Percentiles rank a stretch among this genome's conserved stretches.
Conservation (phyloP, 1,140 invertebrate genomes). For the Drosophila malerkotliana region DNA sequence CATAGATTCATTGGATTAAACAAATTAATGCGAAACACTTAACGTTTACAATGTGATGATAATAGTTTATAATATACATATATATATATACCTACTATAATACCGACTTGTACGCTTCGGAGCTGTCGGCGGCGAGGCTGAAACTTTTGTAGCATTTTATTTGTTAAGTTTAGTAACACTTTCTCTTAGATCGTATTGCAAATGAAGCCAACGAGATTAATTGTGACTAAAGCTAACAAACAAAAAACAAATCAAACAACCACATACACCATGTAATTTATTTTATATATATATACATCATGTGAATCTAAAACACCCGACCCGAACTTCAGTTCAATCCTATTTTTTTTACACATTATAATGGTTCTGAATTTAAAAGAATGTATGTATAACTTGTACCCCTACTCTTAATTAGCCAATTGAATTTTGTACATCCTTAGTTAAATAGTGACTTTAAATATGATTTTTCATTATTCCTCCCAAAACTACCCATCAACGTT, state of each 20-base stretch:
- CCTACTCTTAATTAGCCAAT: conserved; percentile 72
- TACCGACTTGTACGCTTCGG: conserved; percentile 65
- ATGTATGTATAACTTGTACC: conserved; percentile 41
- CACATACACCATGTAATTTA: conserved; percentile 46
- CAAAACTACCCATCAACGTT: conserved; percentile 11
- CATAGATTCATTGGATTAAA: conserved; percentile 66
- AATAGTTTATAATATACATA: conserved; percentile 78
- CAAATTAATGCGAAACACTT: conserved; percentile 70
- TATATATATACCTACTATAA: conserved; percentile 53
- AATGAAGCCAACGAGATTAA: conserved; percentile 76
- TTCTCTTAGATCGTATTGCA: conserved; percentile 63
- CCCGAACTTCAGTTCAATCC: conserved; percentile 35
- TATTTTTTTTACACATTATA: conserved; percentile 35
- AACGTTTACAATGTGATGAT: conserved; percentile 81
- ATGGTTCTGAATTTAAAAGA: conserved; percentile 48
- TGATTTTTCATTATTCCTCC: conserved; percentile 30
- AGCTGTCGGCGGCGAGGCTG: conserved; percentile 68
- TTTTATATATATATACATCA: conserved; percentile 32
- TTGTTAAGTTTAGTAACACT: conserved; percentile 78
- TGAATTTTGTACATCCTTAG: conserved; percentile 67
- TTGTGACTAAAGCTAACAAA: conserved; percentile 67
- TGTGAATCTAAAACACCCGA: conserved; percentile 31
- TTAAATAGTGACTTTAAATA: conserved; percentile 52
- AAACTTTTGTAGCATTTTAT: conserved; percentile 78
- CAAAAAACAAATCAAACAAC: conserved; percentile 19